These are phyloP conservation scores for Hermaeophaga mercurialis DNA, from an alignment of 2,888 invertebrate genomes.

Conservation along the genomic window DNA sequence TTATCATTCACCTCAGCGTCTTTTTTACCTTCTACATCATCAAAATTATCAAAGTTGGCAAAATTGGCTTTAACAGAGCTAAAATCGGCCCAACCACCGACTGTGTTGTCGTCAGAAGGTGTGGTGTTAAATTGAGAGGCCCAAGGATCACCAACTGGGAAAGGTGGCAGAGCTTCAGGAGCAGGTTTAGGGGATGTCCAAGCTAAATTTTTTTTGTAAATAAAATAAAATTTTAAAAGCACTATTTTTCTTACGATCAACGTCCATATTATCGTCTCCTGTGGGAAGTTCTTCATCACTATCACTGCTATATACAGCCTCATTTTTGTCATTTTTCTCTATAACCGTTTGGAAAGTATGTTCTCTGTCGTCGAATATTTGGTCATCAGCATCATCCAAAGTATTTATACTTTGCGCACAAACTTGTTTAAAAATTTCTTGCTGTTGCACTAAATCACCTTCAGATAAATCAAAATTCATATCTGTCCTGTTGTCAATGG, in stretches of 20 bases:
- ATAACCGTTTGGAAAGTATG: slow-evolving; percentile 60
- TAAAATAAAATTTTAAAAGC: background rate
- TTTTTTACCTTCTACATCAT: slow-evolving; percentile 16
- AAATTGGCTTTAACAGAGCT: slow-evolving; percentile 49
- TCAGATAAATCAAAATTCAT: slow-evolving; percentile 59
- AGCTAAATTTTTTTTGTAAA: slow-evolving; percentile 41
- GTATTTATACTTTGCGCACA: slow-evolving; percentile 55
- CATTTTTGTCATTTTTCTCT: slow-evolving; percentile 54
- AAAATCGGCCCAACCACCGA: slow-evolving; percentile 58
- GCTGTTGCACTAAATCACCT: slow-evolving; percentile 58
- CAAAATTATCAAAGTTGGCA: slow-evolving; percentile 33
- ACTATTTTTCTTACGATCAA: slow-evolving; percentile 57
- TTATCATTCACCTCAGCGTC: slow-evolving; percentile 3
- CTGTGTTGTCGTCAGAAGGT: slow-evolving; percentile 30
- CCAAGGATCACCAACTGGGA: slow-evolving; percentile 50
- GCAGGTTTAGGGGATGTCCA: slow-evolving; percentile 50
- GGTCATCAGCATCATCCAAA: slow-evolving; percentile 54
- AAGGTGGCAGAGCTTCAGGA: slow-evolving; percentile 25
- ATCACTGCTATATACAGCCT: slow-evolving; percentile 58
- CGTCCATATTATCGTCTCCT: slow-evolving; percentile 56
- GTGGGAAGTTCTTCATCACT: slow-evolving; percentile 57
- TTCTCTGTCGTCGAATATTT: slow-evolving; percentile 59
- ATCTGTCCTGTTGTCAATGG: slow-evolving; percentile 51
- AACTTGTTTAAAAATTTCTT: slow-evolving; percentile 68
- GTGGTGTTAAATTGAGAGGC: slow-evolving; percentile 29